Evolutionary conservation across 2,113 vertebrate species (phyloP).

Genomic region (Butorides virescens): DNA sequence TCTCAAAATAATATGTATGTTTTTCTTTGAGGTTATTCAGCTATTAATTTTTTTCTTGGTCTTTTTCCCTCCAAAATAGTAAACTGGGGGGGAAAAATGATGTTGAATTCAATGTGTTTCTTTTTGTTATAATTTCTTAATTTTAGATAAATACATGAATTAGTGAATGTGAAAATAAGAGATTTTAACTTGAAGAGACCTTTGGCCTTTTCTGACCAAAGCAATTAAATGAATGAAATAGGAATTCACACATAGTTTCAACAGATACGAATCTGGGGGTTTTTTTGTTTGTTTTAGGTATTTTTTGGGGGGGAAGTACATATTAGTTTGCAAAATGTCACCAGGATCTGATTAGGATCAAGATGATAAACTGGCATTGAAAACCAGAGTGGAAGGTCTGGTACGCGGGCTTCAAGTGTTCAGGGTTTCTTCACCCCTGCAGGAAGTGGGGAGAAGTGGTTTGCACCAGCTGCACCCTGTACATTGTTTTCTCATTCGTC

Average conservation of each 20-base stretch:
- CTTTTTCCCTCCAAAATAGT: neutral
- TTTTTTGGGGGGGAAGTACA: neutral
- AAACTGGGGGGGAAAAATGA: accelerated
- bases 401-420: accelerated
- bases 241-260: neutral
- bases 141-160: neutral
- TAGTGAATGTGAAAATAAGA: neutral
- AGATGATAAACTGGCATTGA: neutral
- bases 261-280: neutral
- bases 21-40: neutral
- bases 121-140: neutral
- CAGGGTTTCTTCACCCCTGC: neutral
- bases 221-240: neutral
- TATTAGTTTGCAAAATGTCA: neutral
- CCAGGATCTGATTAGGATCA: neutral
- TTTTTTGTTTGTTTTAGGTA: accelerated
- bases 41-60: neutral
- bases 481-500: neutral
- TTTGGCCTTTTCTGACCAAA: neutral
- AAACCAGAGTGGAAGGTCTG: neutral
- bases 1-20: neutral
- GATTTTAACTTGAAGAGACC: neutral
- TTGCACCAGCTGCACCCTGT: neutral
- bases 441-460: conserved; percentile 24
- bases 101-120: neutral